Conservation (phyloP, 2,888 invertebrate genomes). For the Argyra leucocephala region DNA sequence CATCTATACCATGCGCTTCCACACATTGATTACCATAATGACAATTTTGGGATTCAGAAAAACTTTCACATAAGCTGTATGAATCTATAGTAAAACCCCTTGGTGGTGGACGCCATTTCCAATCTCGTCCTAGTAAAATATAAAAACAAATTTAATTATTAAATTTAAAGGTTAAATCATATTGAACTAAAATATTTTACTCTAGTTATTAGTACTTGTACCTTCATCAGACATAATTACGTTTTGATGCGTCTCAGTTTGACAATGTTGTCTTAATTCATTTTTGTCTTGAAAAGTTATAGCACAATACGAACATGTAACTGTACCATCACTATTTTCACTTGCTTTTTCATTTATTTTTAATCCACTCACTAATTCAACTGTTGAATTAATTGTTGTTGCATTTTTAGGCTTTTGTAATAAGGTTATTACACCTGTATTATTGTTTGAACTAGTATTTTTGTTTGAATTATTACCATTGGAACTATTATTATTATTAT, state of each 20-base stretch:
- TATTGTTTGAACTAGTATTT: not conserved
- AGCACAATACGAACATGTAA: constrained; percentile 50
- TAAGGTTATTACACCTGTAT: not conserved
- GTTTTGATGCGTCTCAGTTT: constrained; percentile 54
- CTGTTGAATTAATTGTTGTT: not conserved
- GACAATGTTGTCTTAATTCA: constrained; percentile 51
- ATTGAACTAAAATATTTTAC: not conserved
- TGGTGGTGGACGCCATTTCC: constrained; percentile 61
- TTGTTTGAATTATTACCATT: constrained; percentile 20
- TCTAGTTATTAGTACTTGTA: constrained; percentile 9
- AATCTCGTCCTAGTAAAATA: constrained; percentile 46
- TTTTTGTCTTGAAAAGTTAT: constrained; percentile 47
- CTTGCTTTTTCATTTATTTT: constrained; percentile 19
- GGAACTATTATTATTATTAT: constrained; percentile 29
- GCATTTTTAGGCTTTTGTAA: constrained; percentile 11
- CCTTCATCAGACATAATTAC: constrained; percentile 62
- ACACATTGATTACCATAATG: constrained; percentile 62
- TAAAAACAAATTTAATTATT: not conserved
- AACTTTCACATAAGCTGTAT: constrained; percentile 55
- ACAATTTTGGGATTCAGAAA: constrained; percentile 50
- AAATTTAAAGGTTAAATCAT: not conserved
- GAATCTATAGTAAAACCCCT: constrained; percentile 56
- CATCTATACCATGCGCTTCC: constrained; percentile 62
- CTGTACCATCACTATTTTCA: constrained; percentile 31
- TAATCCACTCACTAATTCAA: constrained; percentile 16